A percentile compares a stretch with the other conserved stretches of the same genome.
Evolutionary conservation across 1,140 invertebrate genomes (phyloP).

Genomic region (Meloidogyne chitwoodi): DNA sequence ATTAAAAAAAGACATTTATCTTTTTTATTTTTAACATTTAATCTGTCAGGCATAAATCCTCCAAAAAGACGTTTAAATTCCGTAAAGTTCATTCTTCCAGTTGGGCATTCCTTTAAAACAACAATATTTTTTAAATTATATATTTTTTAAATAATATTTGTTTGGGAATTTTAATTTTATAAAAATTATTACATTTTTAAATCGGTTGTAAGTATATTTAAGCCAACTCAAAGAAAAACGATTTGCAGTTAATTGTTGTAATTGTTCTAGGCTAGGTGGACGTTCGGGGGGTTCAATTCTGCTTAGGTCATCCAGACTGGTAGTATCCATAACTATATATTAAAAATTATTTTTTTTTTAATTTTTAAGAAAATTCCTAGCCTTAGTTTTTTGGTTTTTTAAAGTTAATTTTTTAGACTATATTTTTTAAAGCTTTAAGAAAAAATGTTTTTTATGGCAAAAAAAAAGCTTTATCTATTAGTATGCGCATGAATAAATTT

Average conservation of each 20-base stretch:
- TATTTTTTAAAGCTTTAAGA: no score
- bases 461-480: neutral
- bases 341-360: neutral
- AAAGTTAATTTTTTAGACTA: no score
- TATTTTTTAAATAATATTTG: neutral
- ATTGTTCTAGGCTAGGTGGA: constrained; percentile 40
- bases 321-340: constrained; percentile 40
- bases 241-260: constrained; percentile 33
- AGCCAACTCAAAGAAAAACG: constrained; percentile 48
- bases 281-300: constrained; percentile 45
- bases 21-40: constrained; percentile 11
- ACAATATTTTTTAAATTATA: constrained; percentile 17
- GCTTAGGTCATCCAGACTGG: constrained; percentile 42
- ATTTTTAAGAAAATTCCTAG: neutral
- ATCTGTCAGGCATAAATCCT: constrained; percentile 42
- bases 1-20: neutral
- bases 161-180: neutral
- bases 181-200: constrained; percentile 52
- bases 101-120: constrained; percentile 48
- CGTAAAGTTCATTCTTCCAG: constrained; percentile 48
- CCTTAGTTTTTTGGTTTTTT: neutral
- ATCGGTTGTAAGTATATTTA: constrained; percentile 53
- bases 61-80: constrained; percentile 52
- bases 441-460: no score
- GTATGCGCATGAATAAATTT: neutral